phyloP scores from a whole-genome alignment of 2,113 vertebrate genomes.

The Microcebus jonahi region DNA sequence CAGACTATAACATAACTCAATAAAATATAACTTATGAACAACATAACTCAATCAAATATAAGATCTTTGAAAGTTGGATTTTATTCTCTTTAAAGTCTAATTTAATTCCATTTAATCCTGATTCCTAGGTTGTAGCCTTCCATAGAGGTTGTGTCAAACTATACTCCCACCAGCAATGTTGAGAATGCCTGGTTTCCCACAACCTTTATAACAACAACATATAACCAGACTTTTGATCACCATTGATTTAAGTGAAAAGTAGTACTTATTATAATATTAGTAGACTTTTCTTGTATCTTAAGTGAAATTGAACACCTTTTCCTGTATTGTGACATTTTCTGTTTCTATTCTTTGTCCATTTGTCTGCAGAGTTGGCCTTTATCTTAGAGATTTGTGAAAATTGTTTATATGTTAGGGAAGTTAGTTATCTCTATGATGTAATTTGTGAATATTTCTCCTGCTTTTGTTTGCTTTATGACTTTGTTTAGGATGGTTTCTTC shows the following conservation, averaged over 20 bases:
- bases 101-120: conserved; percentile 6
- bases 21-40: not conserved
- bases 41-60: not conserved
- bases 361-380: not conserved
- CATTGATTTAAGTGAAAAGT: not conserved
- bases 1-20: not conserved
- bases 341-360: not conserved
- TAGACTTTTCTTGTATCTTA: not conserved
- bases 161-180: not conserved
- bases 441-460: not conserved
- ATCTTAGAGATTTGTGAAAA: not conserved
- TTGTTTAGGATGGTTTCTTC: not conserved
- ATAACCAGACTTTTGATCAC: not conserved
- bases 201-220: not conserved
- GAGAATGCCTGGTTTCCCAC: not conserved
- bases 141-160: not conserved
- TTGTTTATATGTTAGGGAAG: not conserved
- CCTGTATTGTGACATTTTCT: not conserved
- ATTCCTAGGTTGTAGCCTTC: not conserved
- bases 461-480: not conserved
- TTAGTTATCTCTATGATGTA: conserved; percentile 9
- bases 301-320: not conserved
- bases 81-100: not conserved
- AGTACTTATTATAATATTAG: not conserved
- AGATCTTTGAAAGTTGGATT: not conserved